Percentiles rank a stretch among this genome's conserved stretches.
These are phyloP conservation scores for Athene noctua DNA, from an alignment of 2,113 vertebrate species.

Conservation along the genomic window DNA sequence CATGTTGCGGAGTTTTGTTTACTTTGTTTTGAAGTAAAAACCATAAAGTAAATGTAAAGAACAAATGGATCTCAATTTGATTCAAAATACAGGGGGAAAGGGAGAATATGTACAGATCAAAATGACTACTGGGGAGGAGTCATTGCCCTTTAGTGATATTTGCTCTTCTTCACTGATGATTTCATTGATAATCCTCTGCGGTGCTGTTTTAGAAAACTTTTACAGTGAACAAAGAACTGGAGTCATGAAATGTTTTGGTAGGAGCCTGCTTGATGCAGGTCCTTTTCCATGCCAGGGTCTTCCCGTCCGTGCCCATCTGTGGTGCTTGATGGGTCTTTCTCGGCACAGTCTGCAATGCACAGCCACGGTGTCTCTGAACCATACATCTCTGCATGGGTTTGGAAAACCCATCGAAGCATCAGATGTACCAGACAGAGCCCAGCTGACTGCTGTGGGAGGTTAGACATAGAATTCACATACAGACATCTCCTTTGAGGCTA, in stretches of 20 bases:
- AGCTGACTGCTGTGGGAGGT: background rate
- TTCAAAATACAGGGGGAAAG: background rate
- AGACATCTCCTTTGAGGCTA: background rate
- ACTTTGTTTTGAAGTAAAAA: background rate
- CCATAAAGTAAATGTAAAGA: background rate
- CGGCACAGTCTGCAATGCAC: fast-evolving
- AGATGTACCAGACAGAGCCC: too few species aligned
- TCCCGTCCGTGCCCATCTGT: fast-evolving
- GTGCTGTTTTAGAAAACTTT: background rate
- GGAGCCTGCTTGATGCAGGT: background rate
- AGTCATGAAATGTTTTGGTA: background rate
- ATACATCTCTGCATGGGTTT: background rate
- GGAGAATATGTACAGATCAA: background rate
- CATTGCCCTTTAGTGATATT: background rate
- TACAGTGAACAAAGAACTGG: background rate
- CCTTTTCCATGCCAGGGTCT: background rate
- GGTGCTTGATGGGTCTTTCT: background rate
- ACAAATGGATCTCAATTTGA: background rate
- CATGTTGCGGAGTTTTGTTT: background rate
- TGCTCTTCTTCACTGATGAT: background rate
- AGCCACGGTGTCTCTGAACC: fast-evolving
- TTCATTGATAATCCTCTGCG: background rate
- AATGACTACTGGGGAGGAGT: background rate
- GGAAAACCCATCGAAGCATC: background rate
- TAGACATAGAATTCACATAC: background rate